Evolutionary conservation across 2,113 vertebrate genomes (phyloP).

Genomic region (Rhodinocichla rosea): DNA sequence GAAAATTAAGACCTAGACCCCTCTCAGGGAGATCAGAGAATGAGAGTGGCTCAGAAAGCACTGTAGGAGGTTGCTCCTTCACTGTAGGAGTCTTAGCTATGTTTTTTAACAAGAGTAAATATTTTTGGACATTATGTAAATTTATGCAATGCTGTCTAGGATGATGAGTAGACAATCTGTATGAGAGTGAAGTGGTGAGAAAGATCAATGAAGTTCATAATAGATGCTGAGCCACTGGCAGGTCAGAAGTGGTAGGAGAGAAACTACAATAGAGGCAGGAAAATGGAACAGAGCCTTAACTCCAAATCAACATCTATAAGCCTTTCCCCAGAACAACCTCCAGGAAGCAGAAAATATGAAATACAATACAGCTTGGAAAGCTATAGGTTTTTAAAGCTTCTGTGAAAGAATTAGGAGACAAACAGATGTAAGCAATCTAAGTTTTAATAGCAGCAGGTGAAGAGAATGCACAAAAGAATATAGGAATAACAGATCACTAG

Average conservation of each 20-base stretch:
- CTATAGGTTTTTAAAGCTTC: not conserved
- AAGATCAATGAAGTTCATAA: not conserved
- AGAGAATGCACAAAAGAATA: not conserved
- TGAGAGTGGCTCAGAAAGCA: not conserved
- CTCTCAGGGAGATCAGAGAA: not conserved
- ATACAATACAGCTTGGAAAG: not conserved
- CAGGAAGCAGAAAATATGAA: not conserved
- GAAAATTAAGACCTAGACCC: not conserved
- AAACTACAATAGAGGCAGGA: not conserved
- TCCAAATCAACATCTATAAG: not conserved
- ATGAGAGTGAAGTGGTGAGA: not conserved
- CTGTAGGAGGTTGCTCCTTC: not conserved
- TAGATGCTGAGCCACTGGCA: not conserved
- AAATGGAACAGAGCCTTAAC: not conserved
- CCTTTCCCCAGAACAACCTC: not conserved
- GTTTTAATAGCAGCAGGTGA: not conserved
- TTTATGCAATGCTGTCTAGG: not conserved
- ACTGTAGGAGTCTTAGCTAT: not conserved
- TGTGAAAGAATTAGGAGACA: not conserved
- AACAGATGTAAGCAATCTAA: not conserved
- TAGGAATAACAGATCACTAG: not conserved
- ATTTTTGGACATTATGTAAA: not conserved
- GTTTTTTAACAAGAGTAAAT: constrained; percentile 10
- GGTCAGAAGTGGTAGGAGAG: not conserved
- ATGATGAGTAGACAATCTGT: not conserved